These are phyloP conservation scores for Clavelina lepadiformis DNA, from an alignment of 23 tunicate species.

Conservation along the genomic window DNA sequence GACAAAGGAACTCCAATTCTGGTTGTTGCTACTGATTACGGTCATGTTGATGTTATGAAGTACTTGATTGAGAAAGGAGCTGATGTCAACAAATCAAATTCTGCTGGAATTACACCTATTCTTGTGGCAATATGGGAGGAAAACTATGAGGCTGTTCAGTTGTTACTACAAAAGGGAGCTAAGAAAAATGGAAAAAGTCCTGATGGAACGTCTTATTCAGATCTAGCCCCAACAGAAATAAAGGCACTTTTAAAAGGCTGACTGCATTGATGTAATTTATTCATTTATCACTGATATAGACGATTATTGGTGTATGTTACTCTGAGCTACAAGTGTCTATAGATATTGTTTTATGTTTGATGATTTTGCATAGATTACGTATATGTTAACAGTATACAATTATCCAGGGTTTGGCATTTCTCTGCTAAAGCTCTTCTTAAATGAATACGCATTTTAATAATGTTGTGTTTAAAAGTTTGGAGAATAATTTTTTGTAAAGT, in stretches of 20 bases:
- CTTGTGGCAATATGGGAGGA: constrained; percentile 76
- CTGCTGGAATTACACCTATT: constrained; percentile 55
- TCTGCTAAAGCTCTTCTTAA: too few relatives aligned
- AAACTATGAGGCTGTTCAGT: constrained; percentile 34
- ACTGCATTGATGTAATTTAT: background rate
- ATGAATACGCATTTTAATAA: too few relatives aligned
- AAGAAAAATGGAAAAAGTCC: constrained; percentile 43
- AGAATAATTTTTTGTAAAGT: too few relatives aligned
- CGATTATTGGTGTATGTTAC: background rate
- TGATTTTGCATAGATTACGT: too few relatives aligned
- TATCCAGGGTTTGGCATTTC: too few relatives aligned
- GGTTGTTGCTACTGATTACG: constrained; percentile 76
- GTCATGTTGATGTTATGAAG: constrained; percentile 47
- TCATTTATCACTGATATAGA: background rate
- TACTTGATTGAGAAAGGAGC: constrained; percentile 59
- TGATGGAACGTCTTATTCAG: constrained; percentile 25
- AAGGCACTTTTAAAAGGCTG: constrained; percentile 30
- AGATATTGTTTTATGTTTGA: too few relatives aligned
- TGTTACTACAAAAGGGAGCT: constrained; percentile 54
- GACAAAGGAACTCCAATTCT: constrained; percentile 23
- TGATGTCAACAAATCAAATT: constrained; percentile 35
- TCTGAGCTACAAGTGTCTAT: too few relatives aligned
- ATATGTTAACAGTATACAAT: too few relatives aligned
- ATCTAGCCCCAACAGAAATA: constrained; percentile 45
- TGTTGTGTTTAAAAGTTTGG: too few relatives aligned